A percentile compares a stretch with the other conserved stretches of the same genome.
Conservation (phyloP, 2,888 invertebrate species). For the Achlya flavicornis region DNA sequence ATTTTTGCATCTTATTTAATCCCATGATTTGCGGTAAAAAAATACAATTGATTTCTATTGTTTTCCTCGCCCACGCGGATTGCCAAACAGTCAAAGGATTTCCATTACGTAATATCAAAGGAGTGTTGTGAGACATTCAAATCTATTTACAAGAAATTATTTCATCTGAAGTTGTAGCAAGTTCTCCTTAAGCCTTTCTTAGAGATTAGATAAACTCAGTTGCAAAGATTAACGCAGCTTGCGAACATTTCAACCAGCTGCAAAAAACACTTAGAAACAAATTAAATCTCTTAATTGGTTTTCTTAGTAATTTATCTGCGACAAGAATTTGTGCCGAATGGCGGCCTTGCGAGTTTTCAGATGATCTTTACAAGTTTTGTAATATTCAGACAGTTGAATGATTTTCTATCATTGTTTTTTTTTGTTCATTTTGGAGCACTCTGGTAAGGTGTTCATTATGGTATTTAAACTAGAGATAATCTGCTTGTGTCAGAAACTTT, state of each 20-base stretch:
- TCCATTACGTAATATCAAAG: no score
- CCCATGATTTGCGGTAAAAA: no score
- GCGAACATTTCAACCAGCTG: neutral
- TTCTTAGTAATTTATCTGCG: slow-evolving; percentile 6
- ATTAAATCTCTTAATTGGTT: slow-evolving; percentile 1
- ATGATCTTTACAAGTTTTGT: neutral
- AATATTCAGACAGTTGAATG: neutral
- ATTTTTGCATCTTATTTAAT: no score
- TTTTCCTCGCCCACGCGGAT: no score
- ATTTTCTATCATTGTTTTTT: neutral
- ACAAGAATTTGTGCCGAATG: neutral
- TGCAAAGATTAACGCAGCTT: neutral
- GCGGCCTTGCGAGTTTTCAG: neutral
- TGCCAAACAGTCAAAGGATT: no score
- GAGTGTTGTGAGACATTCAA: no score
- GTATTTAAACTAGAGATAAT: neutral
- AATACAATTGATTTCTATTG: no score
- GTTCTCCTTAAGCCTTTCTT: neutral
- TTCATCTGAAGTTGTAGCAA: no score
- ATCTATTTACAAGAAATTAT: no score
- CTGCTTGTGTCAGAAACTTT: neutral
- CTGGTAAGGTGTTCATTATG: neutral
- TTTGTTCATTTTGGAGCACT: neutral
- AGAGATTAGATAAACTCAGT: neutral
- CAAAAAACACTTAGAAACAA: slow-evolving; percentile 6